phyloP scores from a whole-genome alignment of 2,797 vertebrate species.

The Gymnopithys bicolor region DNA sequence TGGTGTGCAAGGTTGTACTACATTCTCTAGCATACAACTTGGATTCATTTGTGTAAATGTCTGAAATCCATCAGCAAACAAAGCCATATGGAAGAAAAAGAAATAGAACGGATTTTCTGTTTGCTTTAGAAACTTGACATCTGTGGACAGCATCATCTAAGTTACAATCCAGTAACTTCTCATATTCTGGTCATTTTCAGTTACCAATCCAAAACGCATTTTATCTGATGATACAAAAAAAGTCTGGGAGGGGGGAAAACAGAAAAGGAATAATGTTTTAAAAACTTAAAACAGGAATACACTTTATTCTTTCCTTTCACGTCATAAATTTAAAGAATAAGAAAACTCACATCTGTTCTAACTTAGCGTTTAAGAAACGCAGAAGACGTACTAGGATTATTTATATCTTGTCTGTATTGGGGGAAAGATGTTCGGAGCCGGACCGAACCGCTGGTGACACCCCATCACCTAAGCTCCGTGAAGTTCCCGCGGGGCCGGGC shows the following conservation, averaged over 20 bases:
- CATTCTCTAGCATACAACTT: conserved; percentile 1
- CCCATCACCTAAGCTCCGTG: not conserved
- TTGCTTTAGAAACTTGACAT: conserved; percentile 69
- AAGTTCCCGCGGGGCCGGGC: not conserved
- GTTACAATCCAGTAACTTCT: conserved; percentile 15
- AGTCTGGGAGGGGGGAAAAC: not conserved
- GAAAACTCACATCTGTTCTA: conserved; percentile 46
- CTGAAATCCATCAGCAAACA: conserved; percentile 70
- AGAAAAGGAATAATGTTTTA: not conserved
- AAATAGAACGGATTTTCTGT: conserved; percentile 58
- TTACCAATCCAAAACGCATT: not conserved
- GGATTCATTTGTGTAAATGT: conserved; percentile 48
- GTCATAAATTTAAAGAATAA: conserved; percentile 13
- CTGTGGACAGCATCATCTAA: conserved; percentile 41
- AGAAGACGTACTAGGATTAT: not conserved
- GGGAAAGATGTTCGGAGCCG: not conserved
- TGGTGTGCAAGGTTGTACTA: not conserved
- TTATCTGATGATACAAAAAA: not conserved
- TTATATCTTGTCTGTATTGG: not conserved
- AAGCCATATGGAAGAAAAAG: conserved; percentile 62
- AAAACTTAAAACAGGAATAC: not conserved
- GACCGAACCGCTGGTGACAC: not conserved
- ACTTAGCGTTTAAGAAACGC: conserved; percentile 19
- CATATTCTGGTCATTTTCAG: conserved; percentile 14
- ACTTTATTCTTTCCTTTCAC: not conserved